phyloP scores from a whole-genome alignment of 2,888 invertebrate genomes.

The Nemoura dubitans region DNA sequence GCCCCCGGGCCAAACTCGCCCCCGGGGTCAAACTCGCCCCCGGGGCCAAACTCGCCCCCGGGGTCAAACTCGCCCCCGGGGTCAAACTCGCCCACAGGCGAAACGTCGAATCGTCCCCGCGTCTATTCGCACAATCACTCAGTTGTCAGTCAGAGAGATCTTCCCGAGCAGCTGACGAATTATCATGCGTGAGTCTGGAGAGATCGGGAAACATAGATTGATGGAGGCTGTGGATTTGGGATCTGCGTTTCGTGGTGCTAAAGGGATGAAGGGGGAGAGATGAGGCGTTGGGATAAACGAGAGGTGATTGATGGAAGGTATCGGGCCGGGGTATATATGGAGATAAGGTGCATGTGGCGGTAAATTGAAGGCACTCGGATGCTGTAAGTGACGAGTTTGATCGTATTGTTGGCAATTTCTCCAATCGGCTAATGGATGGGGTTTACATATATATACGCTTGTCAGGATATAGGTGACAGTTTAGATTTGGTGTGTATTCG shows the following conservation, averaged over 20 bases:
- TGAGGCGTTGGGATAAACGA: background rate
- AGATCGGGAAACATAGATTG: conserved; percentile 47
- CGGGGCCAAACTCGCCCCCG: no score
- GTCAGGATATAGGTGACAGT: no score
- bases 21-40: no score
- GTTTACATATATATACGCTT: background rate
- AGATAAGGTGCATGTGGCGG: background rate
- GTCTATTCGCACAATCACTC: background rate
- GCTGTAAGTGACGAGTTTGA: background rate
- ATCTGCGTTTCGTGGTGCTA: no score
- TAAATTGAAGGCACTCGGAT: background rate
- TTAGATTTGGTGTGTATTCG: no score
- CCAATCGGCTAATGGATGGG: background rate
- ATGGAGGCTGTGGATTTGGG: conserved; percentile 39
- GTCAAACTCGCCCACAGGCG: background rate
- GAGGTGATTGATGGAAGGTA: conserved; percentile 16
- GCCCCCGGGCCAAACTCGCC: no score
- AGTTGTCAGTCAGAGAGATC: background rate
- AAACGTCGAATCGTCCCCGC: background rate
- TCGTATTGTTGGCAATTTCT: background rate
- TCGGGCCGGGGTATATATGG: background rate
- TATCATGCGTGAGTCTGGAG: conserved; percentile 19
- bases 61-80: no score
- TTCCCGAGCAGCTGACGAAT: conserved; percentile 25
- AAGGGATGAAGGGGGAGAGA: conserved; percentile 7